Evolutionary conservation across 2,888 invertebrate genomes (phyloP).

Genomic region (Ditula angustiorana): DNA sequence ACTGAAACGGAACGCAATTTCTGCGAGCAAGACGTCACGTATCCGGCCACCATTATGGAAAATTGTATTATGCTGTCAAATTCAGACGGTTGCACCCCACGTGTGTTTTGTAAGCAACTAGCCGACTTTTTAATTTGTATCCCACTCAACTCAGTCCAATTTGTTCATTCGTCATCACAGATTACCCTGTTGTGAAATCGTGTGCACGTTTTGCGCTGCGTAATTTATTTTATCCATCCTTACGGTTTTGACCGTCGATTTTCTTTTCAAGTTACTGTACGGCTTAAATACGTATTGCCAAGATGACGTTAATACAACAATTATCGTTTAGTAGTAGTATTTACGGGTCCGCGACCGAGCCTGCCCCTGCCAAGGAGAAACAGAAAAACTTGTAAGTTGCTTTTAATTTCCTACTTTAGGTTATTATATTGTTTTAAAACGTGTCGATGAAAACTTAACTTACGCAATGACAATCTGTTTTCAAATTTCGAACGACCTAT

Average conservation of each 20-base stretch:
- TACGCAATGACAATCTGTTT: constrained; percentile 25
- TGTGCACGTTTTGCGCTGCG: constrained; percentile 60
- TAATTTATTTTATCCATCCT: constrained; percentile 54
- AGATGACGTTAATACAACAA: constrained; percentile 83
- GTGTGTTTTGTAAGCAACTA: constrained; percentile 52
- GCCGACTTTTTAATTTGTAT: constrained; percentile 23
- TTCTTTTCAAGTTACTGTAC: constrained; percentile 66
- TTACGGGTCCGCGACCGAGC: constrained; percentile 68
- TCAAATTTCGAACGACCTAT: constrained; percentile 1
- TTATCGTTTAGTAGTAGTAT: constrained; percentile 85
- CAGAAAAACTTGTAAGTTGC: constrained; percentile 60
- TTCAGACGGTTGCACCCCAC: constrained; percentile 52
- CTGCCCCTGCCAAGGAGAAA: constrained; percentile 63
- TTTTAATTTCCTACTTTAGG: constrained; percentile 23
- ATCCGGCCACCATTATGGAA: constrained; percentile 76
- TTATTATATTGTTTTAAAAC: background rate
- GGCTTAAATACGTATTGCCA: constrained; percentile 81
- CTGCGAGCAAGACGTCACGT: constrained; percentile 60
- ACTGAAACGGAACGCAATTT: constrained; percentile 43
- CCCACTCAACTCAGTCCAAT: constrained; percentile 46
- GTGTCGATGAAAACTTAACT: background rate
- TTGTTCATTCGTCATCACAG: constrained; percentile 45
- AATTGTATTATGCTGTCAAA: constrained; percentile 62
- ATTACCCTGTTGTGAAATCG: constrained; percentile 56
- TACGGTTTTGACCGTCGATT: constrained; percentile 76